Conservation (phyloP, 1,140 invertebrate species). For the Anoplolepis gracilipes region DNA sequence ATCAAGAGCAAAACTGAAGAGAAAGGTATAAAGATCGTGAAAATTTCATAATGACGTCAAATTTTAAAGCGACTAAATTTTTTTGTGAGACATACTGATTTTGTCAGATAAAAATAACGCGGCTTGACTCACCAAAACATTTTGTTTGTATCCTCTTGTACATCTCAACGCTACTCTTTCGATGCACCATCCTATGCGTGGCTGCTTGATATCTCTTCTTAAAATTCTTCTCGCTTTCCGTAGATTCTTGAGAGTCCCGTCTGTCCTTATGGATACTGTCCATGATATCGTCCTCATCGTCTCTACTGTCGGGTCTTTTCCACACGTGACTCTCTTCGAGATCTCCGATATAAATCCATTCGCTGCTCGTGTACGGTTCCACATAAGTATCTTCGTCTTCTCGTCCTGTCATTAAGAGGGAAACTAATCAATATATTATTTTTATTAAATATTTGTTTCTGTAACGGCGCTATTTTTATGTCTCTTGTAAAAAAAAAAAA, state of each 20-base stretch:
- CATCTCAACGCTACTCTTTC: conserved; percentile 96
- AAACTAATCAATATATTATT: conserved; percentile 6
- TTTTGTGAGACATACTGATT: too few relatives aligned
- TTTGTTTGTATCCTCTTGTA: conserved; percentile 94
- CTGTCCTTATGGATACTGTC: conserved; percentile 83
- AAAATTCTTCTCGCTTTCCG: conserved; percentile 95
- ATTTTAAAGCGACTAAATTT: not conserved
- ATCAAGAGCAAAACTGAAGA: not conserved
- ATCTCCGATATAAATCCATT: conserved; percentile 92
- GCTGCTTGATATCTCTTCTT: conserved; percentile 94
- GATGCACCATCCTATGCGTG: conserved; percentile 95
- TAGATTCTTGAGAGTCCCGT: conserved; percentile 90
- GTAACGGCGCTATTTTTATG: not conserved
- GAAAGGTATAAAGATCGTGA: not conserved
- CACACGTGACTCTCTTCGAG: conserved; percentile 90
- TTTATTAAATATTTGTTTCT: not conserved
- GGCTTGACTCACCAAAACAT: conserved; percentile 90
- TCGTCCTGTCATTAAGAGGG: conserved; percentile 81
- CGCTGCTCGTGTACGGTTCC: conserved; percentile 89
- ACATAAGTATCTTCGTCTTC: conserved; percentile 90
- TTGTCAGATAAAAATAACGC: not conserved
- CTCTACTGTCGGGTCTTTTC: conserved; percentile 87
- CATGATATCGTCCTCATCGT: conserved; percentile 81
- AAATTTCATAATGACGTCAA: not conserved
- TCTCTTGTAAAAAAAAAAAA: too few relatives aligned